A percentile compares a stretch with the other conserved stretches of the same genome.
These are phyloP conservation scores for Climacteris rufus DNA, from an alignment of 2,113 vertebrate genomes.

Conservation along the genomic window DNA sequence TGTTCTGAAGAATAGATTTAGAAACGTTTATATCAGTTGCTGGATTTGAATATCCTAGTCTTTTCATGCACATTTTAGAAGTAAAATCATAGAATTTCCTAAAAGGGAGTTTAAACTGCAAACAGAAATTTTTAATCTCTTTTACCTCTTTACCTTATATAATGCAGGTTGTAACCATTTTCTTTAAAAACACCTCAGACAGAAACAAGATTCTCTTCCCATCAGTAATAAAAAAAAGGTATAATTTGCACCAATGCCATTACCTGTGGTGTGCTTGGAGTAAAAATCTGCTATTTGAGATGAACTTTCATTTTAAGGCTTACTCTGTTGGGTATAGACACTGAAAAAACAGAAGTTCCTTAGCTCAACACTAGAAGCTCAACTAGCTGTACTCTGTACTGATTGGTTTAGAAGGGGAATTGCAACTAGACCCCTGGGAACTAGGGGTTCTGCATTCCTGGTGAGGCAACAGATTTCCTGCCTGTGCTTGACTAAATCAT, in stretches of 20 bases:
- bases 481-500: background rate
- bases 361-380: too few species aligned
- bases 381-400: background rate
- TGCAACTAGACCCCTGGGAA: background rate
- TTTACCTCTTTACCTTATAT: background rate
- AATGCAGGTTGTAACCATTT: background rate
- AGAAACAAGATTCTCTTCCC: background rate
- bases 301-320: background rate
- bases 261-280: background rate
- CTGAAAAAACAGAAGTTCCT: background rate
- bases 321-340: background rate
- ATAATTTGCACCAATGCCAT: background rate
- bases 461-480: rapidly evolving
- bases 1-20: background rate
- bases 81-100: background rate
- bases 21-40: background rate
- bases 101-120: background rate
- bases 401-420: background rate
- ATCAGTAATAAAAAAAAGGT: background rate
- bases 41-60: background rate
- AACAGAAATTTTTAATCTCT: background rate
- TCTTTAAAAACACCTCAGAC: background rate
- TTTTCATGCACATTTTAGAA: background rate
- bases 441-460: background rate
- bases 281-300: background rate